Conservation (phyloP, 2,797 vertebrate genomes). For the Pseudomugil gertrudae region DNA sequence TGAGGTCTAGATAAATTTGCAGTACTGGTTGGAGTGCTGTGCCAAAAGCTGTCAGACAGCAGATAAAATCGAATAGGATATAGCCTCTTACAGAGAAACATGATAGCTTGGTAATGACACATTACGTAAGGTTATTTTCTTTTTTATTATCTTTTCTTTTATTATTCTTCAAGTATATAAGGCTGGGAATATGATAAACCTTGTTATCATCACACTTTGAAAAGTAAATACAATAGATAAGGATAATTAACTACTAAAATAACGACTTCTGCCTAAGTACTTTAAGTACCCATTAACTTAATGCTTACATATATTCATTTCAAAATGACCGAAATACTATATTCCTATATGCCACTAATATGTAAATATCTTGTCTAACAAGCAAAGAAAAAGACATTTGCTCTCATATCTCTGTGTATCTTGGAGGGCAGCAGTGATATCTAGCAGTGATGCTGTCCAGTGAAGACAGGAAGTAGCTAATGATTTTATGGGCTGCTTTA, state of each 20-base stretch:
- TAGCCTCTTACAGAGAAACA: conserved; percentile 43
- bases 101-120: conserved; percentile 25
- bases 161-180: conserved; percentile 27
- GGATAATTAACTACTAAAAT: too few species aligned
- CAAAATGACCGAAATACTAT: neutral
- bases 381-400: neutral
- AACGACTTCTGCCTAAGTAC: neutral
- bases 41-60: conserved; percentile 57
- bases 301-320: neutral
- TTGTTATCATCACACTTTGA: conserved; percentile 15
- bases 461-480: neutral
- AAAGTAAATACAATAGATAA: conserved; percentile 15
- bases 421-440: too few species aligned
- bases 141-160: neutral
- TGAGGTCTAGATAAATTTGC: conserved; percentile 55
- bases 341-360: neutral
- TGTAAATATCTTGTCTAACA: neutral
- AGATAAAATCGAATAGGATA: conserved; percentile 63
- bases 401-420: too few species aligned
- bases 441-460: too few species aligned
- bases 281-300: neutral
- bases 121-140: conserved; percentile 18
- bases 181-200: conserved; percentile 24
- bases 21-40: conserved; percentile 36
- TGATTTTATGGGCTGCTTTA: neutral